These are phyloP conservation scores for Platichthys flesus DNA, from an alignment of 2,113 vertebrate genomes.

Conservation along the genomic window DNA sequence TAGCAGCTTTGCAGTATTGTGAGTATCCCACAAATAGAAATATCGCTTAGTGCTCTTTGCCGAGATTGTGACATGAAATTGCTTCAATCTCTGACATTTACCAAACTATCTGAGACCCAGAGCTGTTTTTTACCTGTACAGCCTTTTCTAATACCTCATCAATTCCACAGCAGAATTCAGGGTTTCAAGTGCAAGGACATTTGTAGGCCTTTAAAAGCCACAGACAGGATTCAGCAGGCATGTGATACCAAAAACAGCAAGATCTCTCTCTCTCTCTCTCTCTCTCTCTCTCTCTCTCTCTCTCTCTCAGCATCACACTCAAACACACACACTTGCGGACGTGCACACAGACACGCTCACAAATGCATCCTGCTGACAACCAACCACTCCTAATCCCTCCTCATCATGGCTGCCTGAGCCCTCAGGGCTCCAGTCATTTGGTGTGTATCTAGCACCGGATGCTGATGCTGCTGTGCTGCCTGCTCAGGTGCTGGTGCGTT, in stretches of 20 bases:
- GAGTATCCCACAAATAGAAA: constrained; percentile 12
- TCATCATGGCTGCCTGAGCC: constrained; percentile 73
- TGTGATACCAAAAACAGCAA: constrained; percentile 53
- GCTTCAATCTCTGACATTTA: constrained; percentile 48
- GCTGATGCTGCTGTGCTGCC: constrained; percentile 50
- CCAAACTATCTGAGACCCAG: constrained; percentile 27
- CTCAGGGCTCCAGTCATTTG: constrained; percentile 63
- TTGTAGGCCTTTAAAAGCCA: constrained; percentile 52
- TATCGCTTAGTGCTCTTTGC: constrained; percentile 20
- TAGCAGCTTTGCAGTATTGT: constrained; percentile 12
- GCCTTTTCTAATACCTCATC: constrained; percentile 53
- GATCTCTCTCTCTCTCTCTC: constrained; percentile 32
- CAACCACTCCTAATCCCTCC: constrained; percentile 72
- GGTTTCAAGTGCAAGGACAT: constrained; percentile 42
- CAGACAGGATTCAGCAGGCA: constrained; percentile 48
- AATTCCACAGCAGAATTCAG: constrained; percentile 49
- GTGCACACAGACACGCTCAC: constrained; percentile 43
- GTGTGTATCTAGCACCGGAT: constrained; percentile 55
- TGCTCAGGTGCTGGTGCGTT: constrained; percentile 46
- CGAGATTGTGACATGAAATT: constrained; percentile 40
- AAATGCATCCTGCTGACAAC: constrained; percentile 74
- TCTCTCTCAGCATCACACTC: neutral
- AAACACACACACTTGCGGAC: constrained; percentile 30
- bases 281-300: constrained; percentile 22
- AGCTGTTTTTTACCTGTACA: constrained; percentile 23